Percentiles rank a stretch among this genome's conserved stretches.
phyloP scores from a whole-genome alignment of 1,140 invertebrate species.

The Lepidurus arcticus region DNA sequence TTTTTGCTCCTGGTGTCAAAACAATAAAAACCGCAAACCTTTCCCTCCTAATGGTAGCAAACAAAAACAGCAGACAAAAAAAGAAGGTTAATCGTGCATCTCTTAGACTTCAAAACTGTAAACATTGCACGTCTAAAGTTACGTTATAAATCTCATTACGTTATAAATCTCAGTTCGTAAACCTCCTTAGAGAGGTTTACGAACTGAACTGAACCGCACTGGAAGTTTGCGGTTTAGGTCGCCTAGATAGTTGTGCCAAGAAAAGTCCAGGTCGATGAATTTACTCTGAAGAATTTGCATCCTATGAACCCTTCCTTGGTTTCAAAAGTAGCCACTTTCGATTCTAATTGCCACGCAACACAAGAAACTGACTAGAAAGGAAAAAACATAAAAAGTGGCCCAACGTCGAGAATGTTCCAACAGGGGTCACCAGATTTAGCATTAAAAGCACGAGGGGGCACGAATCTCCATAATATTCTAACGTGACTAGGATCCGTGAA shows the following conservation, averaged over 20 bases:
- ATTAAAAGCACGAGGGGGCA: conserved; percentile 3
- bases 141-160: too few relatives aligned
- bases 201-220: neutral
- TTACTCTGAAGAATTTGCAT: neutral
- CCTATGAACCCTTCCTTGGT: neutral
- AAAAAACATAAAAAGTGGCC: neutral
- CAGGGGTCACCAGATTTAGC: conserved; percentile 4
- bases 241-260: neutral
- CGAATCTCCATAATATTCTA: neutral
- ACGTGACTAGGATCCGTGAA: conserved; percentile 14
- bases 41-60: neutral
- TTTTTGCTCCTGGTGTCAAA: too few relatives aligned
- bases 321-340: neutral
- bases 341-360: conserved; percentile 5
- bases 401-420: neutral
- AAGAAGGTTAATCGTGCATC: neutral
- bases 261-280: neutral
- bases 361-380: neutral
- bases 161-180: too few relatives aligned
- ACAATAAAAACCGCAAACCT: too few relatives aligned
- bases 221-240: neutral
- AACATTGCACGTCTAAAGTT: neutral
- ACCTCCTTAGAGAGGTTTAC: too few relatives aligned
- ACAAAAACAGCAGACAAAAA: neutral
- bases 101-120: neutral